Percentiles rank a stretch among this genome's conserved stretches.
These are phyloP conservation scores for Dendrophyllia cribrosa DNA, from an alignment of 64 coral and sea anemone species.

Conservation along the genomic window DNA sequence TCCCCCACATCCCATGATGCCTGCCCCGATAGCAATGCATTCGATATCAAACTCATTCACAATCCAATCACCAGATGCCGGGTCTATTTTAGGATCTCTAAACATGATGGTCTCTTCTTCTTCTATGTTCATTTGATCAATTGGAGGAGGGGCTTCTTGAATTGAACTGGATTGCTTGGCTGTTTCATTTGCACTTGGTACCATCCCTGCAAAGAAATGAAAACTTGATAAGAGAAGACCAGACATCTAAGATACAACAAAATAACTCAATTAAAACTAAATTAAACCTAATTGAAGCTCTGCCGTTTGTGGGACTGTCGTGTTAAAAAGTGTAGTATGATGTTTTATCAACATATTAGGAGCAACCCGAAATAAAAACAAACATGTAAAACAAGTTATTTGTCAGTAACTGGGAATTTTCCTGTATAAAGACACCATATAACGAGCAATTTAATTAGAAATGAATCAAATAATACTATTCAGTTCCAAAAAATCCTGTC, in stretches of 20 bases:
- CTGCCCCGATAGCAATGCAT: conserved; percentile 89
- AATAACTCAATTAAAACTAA: not conserved
- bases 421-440: too few relatives aligned
- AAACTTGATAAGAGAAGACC: not conserved
- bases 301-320: too few relatives aligned
- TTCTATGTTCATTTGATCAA: not conserved
- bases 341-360: too few relatives aligned
- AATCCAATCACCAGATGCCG: conserved; percentile 64
- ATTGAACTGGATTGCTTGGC: not conserved
- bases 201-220: not conserved
- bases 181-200: not conserved
- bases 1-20: conserved; percentile 95
- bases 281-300: too few relatives aligned
- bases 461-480: too few relatives aligned
- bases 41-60: conserved; percentile 87
- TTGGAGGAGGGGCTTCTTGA: not conserved
- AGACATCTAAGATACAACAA: not conserved
- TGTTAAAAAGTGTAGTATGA: too few relatives aligned
- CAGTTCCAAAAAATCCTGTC: too few relatives aligned
- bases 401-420: too few relatives aligned
- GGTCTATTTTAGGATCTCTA: conserved; percentile 78
- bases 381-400: too few relatives aligned
- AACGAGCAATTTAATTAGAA: too few relatives aligned
- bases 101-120: conserved; percentile 9
- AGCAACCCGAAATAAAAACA: too few relatives aligned